Base-by-base conservation (phyloP, 2,113 vertebrate genomes). In the Psittacus erithacus region DNA sequence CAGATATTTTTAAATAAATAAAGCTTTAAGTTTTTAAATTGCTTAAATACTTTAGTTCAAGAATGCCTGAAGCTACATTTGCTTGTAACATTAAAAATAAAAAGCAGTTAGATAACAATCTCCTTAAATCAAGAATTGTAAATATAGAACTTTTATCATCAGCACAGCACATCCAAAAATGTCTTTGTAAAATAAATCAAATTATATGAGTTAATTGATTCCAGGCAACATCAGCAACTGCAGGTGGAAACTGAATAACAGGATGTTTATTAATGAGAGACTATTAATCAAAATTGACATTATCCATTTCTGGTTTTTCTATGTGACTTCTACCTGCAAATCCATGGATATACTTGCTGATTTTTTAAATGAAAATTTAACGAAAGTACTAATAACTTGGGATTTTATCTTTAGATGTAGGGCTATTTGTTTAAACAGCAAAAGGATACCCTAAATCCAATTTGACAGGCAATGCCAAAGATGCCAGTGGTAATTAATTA, bases 401-500 rank as follows among this genome's bases (percentile, higher is more conserved):
- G 78, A 88, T 88, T 97, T 95, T 92, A 94, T 88, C 91, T 75
- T 89, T 95, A 94, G 82, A 93, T 79, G 71, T 88, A 94, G 93
- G 83, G 91, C 92, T 97, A 92, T 98, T 98, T 98, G 97, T 98
- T 98, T 98, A 97, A 98, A 92, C 93, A 98, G 97, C 97, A 90
- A 98, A 98, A 98, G 98, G 98, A 99, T 98, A 98, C 97, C 97
- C 98, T 98, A 99, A 99, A 99, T 99, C 97, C 97, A 98, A 99
- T 98, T 98, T 98, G 99, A 99, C 99, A 99, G 97, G 98, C 98
- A 98, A 98, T 97, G 98, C 98, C 98, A 99, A 99, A 99, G 98
- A 99, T 99, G 98, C 99, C 99, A 99, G 98, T 98, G 98, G 98
- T 99, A 99, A 99, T 99, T 99, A 99, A 99, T 99, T 99, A 99